Base-by-base conservation (phyloP, 2,797 vertebrate species). In the Lemur catta region DNA sequence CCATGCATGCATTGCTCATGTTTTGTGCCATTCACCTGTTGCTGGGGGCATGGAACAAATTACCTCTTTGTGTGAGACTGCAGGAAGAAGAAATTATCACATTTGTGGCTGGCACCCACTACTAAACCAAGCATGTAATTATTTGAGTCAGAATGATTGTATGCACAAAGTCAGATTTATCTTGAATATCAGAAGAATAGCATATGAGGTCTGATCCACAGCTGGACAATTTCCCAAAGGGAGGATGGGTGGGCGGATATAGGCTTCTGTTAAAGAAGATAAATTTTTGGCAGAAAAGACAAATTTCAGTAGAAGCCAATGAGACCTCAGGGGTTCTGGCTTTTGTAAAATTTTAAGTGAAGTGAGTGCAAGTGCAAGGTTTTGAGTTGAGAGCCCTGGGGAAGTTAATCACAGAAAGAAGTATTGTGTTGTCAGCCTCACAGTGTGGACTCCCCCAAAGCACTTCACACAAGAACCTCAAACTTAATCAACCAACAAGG, bases 21-120 rank as follows among this genome's bases (percentile, higher is more conserved):
- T 97, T 97, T 97, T 84, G 95, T 93, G 95, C 95, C 93, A 80
- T 71, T 98, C 94, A 97, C 97, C 97, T 98, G 97, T 98, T 97
- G 97, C 97, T 97, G 97, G 94, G 95, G 91, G 93, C 96, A 96
- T 61, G 81, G 81, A 92, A 95, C 97, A 97, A 97, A 97, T 98
- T 96, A 87, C 87, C 92, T 92, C 93, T 97, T 97, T 97, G 96
- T 97, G 94, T 95, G 93, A 96, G 78, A 50, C 89, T 96, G 63
- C 13, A 4, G 84, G 84, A 94, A 93, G 61, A 96, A 97, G 89
- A 93, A 97, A 97, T 97, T 71, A 97, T 96, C 97, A 93, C 93
- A 90, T 97, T 96, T 97, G 96, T 95, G 96, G 50, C 96, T 97
- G 95, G 89, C 89, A 67, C 84, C 78, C 89, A 96, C 78, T 93